phyloP scores from a whole-genome alignment of 2,888 invertebrate species.

The Drosophila prostipennis region DNA sequence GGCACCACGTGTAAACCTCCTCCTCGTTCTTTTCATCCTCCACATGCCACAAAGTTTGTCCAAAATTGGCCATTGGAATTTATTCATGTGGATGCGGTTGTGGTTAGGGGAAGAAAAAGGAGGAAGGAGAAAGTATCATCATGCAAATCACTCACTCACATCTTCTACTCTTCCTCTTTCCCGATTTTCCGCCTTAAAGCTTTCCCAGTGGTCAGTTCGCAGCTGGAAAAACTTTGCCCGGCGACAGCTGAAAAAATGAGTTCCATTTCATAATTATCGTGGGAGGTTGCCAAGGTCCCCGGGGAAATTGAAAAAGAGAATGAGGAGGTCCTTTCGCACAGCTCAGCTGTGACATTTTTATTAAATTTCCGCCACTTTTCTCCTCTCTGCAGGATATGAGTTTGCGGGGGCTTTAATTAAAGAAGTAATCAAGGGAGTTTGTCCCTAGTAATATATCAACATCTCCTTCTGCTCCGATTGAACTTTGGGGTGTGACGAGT shows the following conservation, averaged over 20 bases:
- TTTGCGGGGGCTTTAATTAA: conserved; percentile 51
- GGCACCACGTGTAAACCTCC: conserved; percentile 41
- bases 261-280: conserved; percentile 58
- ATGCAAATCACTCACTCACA: conserved; percentile 35
- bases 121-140: conserved; percentile 9
- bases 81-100: conserved; percentile 33
- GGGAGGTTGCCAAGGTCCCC: conserved; percentile 33
- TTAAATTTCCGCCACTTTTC: conserved; percentile 37
- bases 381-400: conserved; percentile 22
- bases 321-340: conserved; percentile 22
- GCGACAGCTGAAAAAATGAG: conserved; percentile 47
- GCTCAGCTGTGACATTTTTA: conserved; percentile 55
- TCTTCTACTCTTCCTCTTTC: neutral
- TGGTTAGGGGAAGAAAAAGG: conserved; percentile 3
- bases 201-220: conserved; percentile 15
- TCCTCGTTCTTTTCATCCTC: neutral
- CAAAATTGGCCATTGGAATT: conserved; percentile 50
- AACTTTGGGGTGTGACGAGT: conserved; percentile 8
- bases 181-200: conserved; percentile 25
- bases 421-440: conserved; percentile 25
- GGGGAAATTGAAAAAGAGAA: conserved; percentile 31
- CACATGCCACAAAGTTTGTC: conserved; percentile 31
- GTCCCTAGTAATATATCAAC: conserved; percentile 37
- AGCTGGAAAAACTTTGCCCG: conserved; percentile 26
- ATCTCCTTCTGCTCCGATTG: conserved; percentile 17